Conservation (phyloP, 2,888 invertebrate species). For the Lymantria monacha region DNA sequence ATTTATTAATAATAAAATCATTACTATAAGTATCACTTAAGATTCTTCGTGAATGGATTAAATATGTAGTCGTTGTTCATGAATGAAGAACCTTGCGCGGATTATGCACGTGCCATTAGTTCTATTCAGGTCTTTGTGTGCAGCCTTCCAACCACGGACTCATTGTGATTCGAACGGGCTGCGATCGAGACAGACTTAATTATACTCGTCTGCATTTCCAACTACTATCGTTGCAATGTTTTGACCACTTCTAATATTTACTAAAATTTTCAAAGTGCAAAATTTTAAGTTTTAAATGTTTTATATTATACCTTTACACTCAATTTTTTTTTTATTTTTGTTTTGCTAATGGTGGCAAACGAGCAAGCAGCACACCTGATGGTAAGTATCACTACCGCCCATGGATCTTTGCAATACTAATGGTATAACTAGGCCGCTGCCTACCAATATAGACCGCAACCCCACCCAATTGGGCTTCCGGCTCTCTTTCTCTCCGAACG, state of each 20-base stretch:
- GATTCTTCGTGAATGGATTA: constrained; percentile 36
- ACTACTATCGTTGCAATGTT: not conserved
- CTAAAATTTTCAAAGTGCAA: not conserved
- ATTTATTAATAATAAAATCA: not conserved
- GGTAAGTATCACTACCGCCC: no score
- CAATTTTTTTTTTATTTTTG: no score
- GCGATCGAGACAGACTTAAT: constrained; percentile 48
- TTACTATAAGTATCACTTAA: not conserved
- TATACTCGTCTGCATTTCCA: constrained; percentile 32
- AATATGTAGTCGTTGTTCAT: constrained; percentile 60
- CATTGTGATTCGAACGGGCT: constrained; percentile 60
- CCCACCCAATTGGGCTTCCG: no score
- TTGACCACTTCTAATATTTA: not conserved
- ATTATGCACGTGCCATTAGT: constrained; percentile 72
- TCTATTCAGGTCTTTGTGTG: constrained; percentile 61
- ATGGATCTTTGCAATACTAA: no score
- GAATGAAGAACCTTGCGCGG: constrained; percentile 64
- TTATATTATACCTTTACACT: no score
- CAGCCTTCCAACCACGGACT: constrained; percentile 40
- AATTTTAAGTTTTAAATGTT: no score
- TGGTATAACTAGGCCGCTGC: no score
- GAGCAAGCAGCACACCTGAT: no score
- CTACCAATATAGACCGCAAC: no score
- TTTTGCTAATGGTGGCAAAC: no score
- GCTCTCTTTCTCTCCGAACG: no score